Evolutionary conservation across 2,888 invertebrate species (phyloP).

Genomic region (Automeris io): DNA sequence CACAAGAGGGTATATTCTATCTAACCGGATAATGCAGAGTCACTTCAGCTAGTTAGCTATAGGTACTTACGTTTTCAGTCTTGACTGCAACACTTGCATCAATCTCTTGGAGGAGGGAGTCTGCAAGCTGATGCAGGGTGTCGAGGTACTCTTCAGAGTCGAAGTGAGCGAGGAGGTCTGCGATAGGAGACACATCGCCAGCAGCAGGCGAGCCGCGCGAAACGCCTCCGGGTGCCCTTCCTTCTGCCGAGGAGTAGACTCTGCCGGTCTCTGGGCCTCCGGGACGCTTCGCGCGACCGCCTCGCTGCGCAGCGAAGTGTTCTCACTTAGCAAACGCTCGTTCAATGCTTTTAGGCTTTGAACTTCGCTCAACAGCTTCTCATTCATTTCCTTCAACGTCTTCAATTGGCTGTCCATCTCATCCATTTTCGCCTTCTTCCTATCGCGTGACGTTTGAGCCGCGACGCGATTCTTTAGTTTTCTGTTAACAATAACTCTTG

Average conservation of each 20-base stretch:
- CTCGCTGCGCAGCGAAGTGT: slow-evolving; percentile 76
- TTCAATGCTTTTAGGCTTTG: slow-evolving; percentile 81
- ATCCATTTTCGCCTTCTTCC: slow-evolving; percentile 95
- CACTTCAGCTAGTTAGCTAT: background rate
- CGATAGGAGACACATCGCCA: slow-evolving; percentile 89
- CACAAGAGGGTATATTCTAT: too few species aligned
- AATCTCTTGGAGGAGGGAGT: slow-evolving; percentile 88
- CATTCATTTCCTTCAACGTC: slow-evolving; percentile 79
- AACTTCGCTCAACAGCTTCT: slow-evolving; percentile 80
- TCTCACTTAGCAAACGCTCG: slow-evolving; percentile 81
- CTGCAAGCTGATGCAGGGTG: slow-evolving; percentile 88
- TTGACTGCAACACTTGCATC: slow-evolving; percentile 82
- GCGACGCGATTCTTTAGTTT: slow-evolving; percentile 97
- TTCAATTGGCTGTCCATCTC: slow-evolving; percentile 87
- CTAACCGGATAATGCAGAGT: background rate
- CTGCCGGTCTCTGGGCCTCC: slow-evolving; percentile 85
- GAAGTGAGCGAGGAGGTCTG: slow-evolving; percentile 89
- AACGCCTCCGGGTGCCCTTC: slow-evolving; percentile 85
- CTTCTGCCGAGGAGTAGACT: slow-evolving; percentile 97
- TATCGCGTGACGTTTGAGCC: slow-evolving; percentile 97
- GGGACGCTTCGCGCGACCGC: slow-evolving; percentile 81
- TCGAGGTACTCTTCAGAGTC: slow-evolving; percentile 84
- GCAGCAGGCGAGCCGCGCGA: slow-evolving; percentile 83
- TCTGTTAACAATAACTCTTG: slow-evolving; percentile 78
- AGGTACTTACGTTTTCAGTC: slow-evolving; percentile 80